These are phyloP conservation scores for Fregata magnificens DNA, from an alignment of 2,113 vertebrate genomes.

Conservation along the genomic window DNA sequence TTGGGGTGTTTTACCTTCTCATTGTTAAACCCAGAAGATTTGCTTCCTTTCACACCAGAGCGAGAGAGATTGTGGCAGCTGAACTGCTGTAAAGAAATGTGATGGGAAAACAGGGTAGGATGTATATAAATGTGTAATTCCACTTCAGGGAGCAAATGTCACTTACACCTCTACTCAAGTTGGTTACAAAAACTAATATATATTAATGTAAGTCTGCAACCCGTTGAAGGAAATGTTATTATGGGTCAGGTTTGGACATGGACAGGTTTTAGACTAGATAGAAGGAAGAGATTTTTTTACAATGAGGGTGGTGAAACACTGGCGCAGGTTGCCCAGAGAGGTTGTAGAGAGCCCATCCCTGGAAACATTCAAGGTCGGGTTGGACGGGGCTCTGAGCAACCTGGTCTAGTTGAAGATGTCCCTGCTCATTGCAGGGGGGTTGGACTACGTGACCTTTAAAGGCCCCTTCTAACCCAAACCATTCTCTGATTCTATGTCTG, in stretches of 20 bases:
- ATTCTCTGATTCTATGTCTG: background rate
- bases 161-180: background rate
- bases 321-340: background rate
- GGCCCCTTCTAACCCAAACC: background rate
- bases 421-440: background rate
- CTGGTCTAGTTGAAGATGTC: background rate
- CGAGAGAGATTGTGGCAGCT: background rate
- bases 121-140: background rate
- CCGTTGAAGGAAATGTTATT: background rate
- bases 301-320: background rate
- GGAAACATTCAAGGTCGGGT: background rate
- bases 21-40: background rate
- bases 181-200: background rate
- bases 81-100: background rate
- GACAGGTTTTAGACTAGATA: background rate
- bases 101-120: background rate
- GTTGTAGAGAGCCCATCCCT: background rate
- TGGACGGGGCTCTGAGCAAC: background rate
- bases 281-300: background rate
- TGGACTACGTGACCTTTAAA: background rate
- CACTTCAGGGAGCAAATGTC: background rate
- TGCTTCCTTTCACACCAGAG: background rate
- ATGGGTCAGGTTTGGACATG: background rate
- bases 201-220: background rate
- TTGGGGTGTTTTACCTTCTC: background rate